Percentiles rank a stretch among this genome's conserved stretches.
Conservation (phyloP, 2,888 invertebrate species). For the Heliconius sara region DNA sequence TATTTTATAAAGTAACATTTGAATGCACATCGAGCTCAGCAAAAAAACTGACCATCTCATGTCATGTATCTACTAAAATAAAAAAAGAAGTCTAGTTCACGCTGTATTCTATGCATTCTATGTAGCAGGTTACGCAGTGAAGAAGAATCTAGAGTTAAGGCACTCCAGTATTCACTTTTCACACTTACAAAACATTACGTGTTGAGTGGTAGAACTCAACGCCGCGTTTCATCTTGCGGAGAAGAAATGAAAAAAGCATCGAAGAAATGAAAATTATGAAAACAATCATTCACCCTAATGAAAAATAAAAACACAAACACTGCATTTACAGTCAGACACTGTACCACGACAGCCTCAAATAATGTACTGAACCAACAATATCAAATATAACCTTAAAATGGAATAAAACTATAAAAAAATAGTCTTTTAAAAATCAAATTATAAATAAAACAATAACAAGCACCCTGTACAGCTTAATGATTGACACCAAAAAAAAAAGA, state of each 20-base stretch:
- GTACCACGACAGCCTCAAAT: not conserved
- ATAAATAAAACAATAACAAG: not conserved
- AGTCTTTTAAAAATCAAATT: not conserved
- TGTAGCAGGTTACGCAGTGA: no score
- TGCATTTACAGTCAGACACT: not conserved
- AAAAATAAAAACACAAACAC: not conserved
- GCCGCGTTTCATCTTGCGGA: not conserved
- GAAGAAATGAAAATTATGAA: no score
- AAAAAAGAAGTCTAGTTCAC: no score
- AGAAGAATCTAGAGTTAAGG: no score
- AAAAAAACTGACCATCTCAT: no score
- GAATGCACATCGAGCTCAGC: no score
- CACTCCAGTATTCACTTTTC: no score
- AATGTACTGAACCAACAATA: not conserved
- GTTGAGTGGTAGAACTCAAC: not conserved
- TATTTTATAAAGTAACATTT: no score
- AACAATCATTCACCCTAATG: no score
- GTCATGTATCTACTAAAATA: no score
- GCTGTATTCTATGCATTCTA: no score
- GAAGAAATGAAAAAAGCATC: no score
- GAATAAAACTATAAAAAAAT: not conserved
- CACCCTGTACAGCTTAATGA: slow-evolving; percentile 15
- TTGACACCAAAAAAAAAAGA: slow-evolving; percentile 28
- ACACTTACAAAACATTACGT: not conserved
- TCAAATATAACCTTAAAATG: not conserved